Evolutionary conservation across 2,888 invertebrate species (phyloP).

Genomic region (Pyralis farinalis): DNA sequence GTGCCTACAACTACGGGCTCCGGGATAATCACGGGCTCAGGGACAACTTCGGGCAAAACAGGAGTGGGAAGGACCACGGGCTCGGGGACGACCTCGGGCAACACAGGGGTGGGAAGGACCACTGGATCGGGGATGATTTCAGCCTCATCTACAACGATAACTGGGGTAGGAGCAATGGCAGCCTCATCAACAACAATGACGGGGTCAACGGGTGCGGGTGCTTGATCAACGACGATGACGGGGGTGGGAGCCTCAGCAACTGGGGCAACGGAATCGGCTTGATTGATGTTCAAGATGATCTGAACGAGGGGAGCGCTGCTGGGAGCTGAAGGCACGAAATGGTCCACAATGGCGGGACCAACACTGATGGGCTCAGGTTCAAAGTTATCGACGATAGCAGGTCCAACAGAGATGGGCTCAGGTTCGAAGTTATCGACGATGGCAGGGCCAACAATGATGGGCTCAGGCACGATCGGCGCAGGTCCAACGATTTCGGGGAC

Average conservation of each 20-base stretch:
- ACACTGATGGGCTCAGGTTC: conserved; percentile 19
- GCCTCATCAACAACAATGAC: conserved; percentile 12
- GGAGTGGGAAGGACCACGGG: background rate
- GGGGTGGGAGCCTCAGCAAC: conserved; percentile 11
- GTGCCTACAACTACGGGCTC: conserved; percentile 8
- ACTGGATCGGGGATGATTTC: conserved; percentile 10
- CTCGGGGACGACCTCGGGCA: conserved; percentile 7
- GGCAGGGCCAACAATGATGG: conserved; percentile 10
- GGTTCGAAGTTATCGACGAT: conserved; percentile 26
- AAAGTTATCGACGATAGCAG: conserved; percentile 32
- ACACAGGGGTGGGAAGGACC: conserved; percentile 4
- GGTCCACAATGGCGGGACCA: conserved; percentile 20
- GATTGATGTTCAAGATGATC: conserved; percentile 39
- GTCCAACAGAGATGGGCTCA: background rate
- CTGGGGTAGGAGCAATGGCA: conserved; percentile 8
- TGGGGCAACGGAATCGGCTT: conserved; percentile 19
- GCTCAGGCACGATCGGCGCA: conserved; percentile 19
- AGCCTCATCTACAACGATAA: conserved; percentile 10
- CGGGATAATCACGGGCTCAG: conserved; percentile 14
- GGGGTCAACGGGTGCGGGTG: conserved; percentile 6
- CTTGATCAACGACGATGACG: conserved; percentile 9
- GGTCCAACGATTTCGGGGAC: conserved; percentile 10
- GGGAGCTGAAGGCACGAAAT: conserved; percentile 6
- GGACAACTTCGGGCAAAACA: conserved; percentile 8
- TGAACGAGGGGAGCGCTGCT: conserved; percentile 30